These are phyloP conservation scores for Hyphantria cunea DNA, from an alignment of 1,140 invertebrate species.

Conservation along the genomic window DNA sequence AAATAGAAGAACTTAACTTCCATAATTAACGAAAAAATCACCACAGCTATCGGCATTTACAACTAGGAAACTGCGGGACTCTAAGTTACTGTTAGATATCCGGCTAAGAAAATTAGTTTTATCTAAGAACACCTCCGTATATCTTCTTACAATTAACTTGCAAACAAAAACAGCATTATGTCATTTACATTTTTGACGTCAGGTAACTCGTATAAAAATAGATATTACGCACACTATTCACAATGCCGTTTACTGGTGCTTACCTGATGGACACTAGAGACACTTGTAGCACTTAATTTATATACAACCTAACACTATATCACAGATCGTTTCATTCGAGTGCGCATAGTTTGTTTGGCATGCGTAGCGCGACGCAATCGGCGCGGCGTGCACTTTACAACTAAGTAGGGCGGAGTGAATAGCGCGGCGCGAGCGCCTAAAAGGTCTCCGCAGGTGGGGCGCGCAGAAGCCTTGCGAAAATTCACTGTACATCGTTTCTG, in stretches of 20 bases:
- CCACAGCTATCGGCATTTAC: too few relatives aligned
- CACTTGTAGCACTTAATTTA: slow-evolving; percentile 42
- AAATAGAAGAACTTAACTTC: too few relatives aligned
- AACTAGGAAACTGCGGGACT: too few relatives aligned
- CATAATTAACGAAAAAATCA: slow-evolving; percentile 39
- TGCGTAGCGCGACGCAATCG: slow-evolving; percentile 39
- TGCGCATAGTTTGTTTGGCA: slow-evolving; percentile 57
- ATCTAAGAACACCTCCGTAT: too few relatives aligned
- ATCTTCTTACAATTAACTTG: too few relatives aligned
- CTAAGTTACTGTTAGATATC: too few relatives aligned
- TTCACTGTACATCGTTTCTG: slow-evolving; percentile 27
- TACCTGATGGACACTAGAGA: slow-evolving; percentile 36
- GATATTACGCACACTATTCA: slow-evolving; percentile 34
- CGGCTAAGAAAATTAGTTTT: too few relatives aligned
- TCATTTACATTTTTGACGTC: slow-evolving; percentile 17
- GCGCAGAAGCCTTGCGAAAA: slow-evolving; percentile 74
- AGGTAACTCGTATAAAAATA: slow-evolving; percentile 31
- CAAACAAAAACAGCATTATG: slow-evolving; percentile 8
- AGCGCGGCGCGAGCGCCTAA: slow-evolving; percentile 35
- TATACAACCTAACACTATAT: slow-evolving; percentile 73
- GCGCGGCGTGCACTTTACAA: slow-evolving; percentile 49
- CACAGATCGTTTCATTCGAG: slow-evolving; percentile 70
- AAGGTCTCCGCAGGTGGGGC: slow-evolving; percentile 56
- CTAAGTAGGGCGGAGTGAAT: slow-evolving; percentile 42
- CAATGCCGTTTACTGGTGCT: slow-evolving; percentile 24